Base-by-base conservation (phyloP, 2,113 vertebrate genomes). In the Catharus bicknelli region DNA sequence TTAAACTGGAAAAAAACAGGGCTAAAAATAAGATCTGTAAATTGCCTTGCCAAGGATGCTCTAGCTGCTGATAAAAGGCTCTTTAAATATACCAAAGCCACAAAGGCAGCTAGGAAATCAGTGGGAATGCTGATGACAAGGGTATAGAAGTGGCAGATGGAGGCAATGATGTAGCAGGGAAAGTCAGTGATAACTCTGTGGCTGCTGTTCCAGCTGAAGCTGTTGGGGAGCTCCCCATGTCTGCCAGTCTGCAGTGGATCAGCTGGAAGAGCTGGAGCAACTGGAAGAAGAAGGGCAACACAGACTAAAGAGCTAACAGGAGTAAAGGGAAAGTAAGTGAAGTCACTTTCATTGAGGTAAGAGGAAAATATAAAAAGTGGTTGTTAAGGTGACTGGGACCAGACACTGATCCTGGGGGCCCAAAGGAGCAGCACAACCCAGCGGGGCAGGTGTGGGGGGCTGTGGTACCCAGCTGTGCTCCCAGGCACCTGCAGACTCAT, bases 361-460 rank as follows among this genome's bases (percentile, higher is more conserved):
- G 18, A 38, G 50, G 26, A 83, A 79, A 59, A 63, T 4, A 78
- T 26, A 30, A 55, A 32, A 55, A 25, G 68, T 29, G 16, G 4
- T 42, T 50, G 32, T 75, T 68, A 57, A 64, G 82, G 55, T 48
- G 43, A 63, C 34, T 10, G 47, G 63, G 26, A 20, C 10, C 13
- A 26, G 55, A 11, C 3, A 1, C 30, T 72, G 62, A 40, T 16
- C 11, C 45, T 43, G 48, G 38, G 47, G 23, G 51, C 30, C 18
- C 67, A 61, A 22, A 62, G 47, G 47, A 45, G 22, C 1, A 1
- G 30, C 3, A 2, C 14, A 74, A 11, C 43, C 29, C 42, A 26
- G 40, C 0, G 1, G 16, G 10, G 26, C 0, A 3, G 4, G 7
- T 12, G 11, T 0, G 3, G 32, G 27, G 25, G 9, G 3, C 34